Evolutionary conservation across 1,140 invertebrate genomes (phyloP), one percentile per base, ranked within the genome.

Genomic region (Dendroctonus ponderosae): DNA sequence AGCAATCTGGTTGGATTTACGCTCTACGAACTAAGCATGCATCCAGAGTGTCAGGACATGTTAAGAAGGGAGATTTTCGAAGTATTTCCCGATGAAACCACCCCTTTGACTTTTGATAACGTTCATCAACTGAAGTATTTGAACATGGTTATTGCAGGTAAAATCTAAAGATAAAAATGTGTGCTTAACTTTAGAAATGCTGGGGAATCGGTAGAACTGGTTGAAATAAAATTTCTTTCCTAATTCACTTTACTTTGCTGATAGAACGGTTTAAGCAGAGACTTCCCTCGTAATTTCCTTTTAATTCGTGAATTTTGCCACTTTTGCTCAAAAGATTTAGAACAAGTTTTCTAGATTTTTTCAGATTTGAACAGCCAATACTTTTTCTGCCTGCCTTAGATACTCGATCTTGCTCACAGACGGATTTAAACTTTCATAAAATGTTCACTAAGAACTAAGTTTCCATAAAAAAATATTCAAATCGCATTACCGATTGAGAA

Each of bases 1-100:
- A 87, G 89, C 0, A 86, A 85, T 5, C 82, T 86, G 0, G 83
- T 93, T 60, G 79, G 85, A 0, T 88, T 87, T 72, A 80, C 83
- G 7, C 74, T 90, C 0, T 85, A 89, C 69, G 85, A 88, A 71
- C 73, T 94, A 51, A 85, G 90, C 0, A 77, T 85, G 11, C 74
- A 85, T 75, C 82, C 79, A 7, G 82, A 84, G 11, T 73, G 80
- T 43, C 81, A 83, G 69, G 70, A 78, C 37, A 75, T 70, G 61
- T 66, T 81, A 4, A 66, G 73, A 8, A 43, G 74, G 5, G 78
- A 92, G 79, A 85, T 93, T 50, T 76, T 79, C 37, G 76, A 82
- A 11, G 69, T 77, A 62, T 76, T 70, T 68, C 74, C 74, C 44
- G 80, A 71, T 48, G 79, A 81, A 15, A 14, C 8, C 12, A 7